Conservation (phyloP, 1,140 invertebrate species). For the honey bee (Apis mellifera) region DNA sequence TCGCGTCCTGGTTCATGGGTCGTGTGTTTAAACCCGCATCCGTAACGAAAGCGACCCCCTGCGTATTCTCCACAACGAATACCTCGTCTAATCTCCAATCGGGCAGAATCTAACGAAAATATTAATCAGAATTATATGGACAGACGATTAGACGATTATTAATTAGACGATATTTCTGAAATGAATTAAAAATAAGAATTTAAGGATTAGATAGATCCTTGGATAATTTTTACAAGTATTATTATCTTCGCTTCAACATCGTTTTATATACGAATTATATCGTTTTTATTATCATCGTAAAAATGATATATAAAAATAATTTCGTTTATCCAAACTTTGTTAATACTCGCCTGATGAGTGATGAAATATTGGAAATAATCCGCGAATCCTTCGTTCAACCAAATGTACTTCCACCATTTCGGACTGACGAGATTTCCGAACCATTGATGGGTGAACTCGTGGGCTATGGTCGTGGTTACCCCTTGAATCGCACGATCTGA, state of each 20-base stretch:
- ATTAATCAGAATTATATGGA: background rate
- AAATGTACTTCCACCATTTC: constrained; percentile 85
- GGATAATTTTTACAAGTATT: too few relatives aligned
- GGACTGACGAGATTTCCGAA: constrained; percentile 85
- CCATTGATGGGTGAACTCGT: constrained; percentile 85
- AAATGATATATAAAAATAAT: too few relatives aligned
- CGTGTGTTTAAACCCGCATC: constrained; percentile 87
- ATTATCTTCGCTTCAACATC: too few relatives aligned
- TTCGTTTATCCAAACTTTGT: too few relatives aligned
- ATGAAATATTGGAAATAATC: constrained; percentile 87
- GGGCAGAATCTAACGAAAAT: constrained; percentile 78
- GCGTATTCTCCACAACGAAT: constrained; percentile 87
- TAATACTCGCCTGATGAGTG: constrained; percentile 77
- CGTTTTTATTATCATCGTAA: too few relatives aligned
- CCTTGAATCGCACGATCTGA: constrained; percentile 80
- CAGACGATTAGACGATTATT: too few relatives aligned
- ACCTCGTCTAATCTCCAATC: constrained; percentile 91
- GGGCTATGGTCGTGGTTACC: constrained; percentile 83
- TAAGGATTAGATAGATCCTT: too few relatives aligned
- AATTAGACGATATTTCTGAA: background rate
- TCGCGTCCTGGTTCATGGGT: constrained; percentile 87
- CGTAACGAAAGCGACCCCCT: constrained; percentile 84
- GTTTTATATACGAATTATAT: too few relatives aligned
- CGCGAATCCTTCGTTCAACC: constrained; percentile 88
- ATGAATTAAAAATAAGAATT: too few relatives aligned